Evolutionary conservation across 2,888 invertebrate species (phyloP), one percentile per base, ranked within the genome.

Genomic region (Leucophenga maculata): DNA sequence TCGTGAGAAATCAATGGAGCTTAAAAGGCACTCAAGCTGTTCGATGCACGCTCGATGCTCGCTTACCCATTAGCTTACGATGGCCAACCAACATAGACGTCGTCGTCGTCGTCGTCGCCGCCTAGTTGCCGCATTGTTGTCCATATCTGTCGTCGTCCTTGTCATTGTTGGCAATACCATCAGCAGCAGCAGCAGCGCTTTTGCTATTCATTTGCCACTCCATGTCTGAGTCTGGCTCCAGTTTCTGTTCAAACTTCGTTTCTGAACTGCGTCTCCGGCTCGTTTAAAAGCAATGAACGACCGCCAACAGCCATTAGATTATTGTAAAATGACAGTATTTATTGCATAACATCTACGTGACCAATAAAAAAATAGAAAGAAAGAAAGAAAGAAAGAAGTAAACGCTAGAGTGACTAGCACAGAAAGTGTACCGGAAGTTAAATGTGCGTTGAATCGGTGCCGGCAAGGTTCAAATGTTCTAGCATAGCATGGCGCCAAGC

Each of bases 291-390:
- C 65, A 68, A 71, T 72, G 64, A 69, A 72, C 71, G 69, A 67
- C 79, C 74, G 67, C 55, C 78, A 82, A 79, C 69, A 71, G 77
- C 78, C 78, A 85, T 85, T 85, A 76, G 84, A 85, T 80, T 86
- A 79, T 83, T 86, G 77, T 81, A 79, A 83, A 86, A 79, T 79
- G 74, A 68, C 69, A 77, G 74, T 85, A 84, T 86, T 86, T 86
- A 86, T 86, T 80, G 82, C 83, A 79, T 78, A 75, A 72, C 75
- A 74, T 72, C 74, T 74, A 80, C 79, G 78, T 79, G 79, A 78
- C 76, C 77, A 77, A 79, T 79, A 76, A 74, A 77, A 74, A 62
- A 48, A 14, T 18, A 69, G 46, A 67, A 22, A 18, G 16, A 67
- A 68, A 65, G 52, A 60, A 52, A 67, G 66, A 44, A 64, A 13